Evolutionary conservation across 2,113 vertebrate species (phyloP).

Genomic region (Acrocephalus kingi): DNA sequence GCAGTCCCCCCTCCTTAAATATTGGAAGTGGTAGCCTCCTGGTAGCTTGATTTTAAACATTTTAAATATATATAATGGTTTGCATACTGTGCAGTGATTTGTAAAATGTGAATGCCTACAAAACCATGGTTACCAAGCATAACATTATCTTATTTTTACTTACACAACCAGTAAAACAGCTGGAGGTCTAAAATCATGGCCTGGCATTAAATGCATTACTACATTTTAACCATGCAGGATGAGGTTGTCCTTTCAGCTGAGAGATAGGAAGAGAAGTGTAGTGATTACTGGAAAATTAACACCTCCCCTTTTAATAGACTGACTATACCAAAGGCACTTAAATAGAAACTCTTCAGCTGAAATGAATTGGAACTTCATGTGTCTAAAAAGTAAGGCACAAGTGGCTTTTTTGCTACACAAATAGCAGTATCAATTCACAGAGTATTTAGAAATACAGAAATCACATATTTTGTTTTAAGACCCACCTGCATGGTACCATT

Average conservation of each 20-base stretch:
- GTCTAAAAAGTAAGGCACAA: not conserved
- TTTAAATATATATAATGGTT: slow-evolving; percentile 74
- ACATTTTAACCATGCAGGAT: slow-evolving; percentile 69
- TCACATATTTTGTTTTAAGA: not conserved
- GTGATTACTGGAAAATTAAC: slow-evolving; percentile 76
- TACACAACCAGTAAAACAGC: slow-evolving; percentile 84
- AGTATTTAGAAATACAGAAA: not conserved
- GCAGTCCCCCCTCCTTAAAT: slow-evolving; percentile 63
- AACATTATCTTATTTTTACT: slow-evolving; percentile 83
- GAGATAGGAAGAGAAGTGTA: slow-evolving; percentile 43
- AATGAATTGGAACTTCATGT: slow-evolving; percentile 65
- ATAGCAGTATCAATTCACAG: not conserved
- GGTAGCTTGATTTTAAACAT: slow-evolving; percentile 72
- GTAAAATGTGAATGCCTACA: slow-evolving; percentile 78
- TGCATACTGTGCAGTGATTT: slow-evolving; percentile 80
- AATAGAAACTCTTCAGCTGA: slow-evolving; percentile 31
- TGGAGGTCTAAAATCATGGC: slow-evolving; percentile 79
- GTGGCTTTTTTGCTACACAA: slow-evolving; percentile 20
- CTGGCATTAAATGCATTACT: slow-evolving; percentile 70
- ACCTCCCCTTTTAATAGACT: slow-evolving; percentile 69
- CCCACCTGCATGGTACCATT: not conserved
- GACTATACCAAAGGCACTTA: slow-evolving; percentile 41
- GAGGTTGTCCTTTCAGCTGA: slow-evolving; percentile 60
- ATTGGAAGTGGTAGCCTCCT: slow-evolving; percentile 63
- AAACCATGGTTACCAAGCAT: slow-evolving; percentile 79